These are phyloP conservation scores for Melipona beecheii DNA, from an alignment of 2,888 invertebrate species.

Conservation along the genomic window DNA sequence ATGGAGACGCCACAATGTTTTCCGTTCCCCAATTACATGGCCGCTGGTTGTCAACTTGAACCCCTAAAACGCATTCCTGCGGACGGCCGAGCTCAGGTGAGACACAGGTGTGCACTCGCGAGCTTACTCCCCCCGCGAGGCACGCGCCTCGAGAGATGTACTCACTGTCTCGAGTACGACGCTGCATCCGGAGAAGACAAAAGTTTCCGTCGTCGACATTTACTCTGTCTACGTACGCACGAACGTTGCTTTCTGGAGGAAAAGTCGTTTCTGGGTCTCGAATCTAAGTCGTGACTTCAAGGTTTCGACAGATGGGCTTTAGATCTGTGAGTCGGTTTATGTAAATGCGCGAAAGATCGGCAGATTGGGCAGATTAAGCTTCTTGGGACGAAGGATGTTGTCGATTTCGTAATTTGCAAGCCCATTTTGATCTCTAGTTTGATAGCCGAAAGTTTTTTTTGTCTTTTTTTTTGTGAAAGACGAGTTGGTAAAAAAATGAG, in stretches of 20 bases:
- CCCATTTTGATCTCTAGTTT: no score
- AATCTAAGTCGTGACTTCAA: not conserved
- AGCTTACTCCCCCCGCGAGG: not conserved
- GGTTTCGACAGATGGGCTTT: no score
- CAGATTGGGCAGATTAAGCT: not conserved
- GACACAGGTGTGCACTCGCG: slow-evolving; percentile 28
- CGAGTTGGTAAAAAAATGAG: no score
- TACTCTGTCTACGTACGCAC: not conserved
- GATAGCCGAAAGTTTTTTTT: no score
- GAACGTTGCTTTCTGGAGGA: not conserved
- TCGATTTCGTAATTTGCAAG: no score
- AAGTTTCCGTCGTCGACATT: slow-evolving; percentile 13
- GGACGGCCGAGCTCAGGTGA: slow-evolving; percentile 22
- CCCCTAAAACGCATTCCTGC: slow-evolving; percentile 58
- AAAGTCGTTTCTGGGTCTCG: not conserved
- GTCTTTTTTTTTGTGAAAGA: no score
- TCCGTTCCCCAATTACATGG: slow-evolving; percentile 77
- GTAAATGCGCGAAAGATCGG: no score
- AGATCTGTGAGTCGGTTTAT: not conserved
- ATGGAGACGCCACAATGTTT: slow-evolving; percentile 77
- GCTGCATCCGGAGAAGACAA: slow-evolving; percentile 4
- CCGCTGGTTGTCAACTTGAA: slow-evolving; percentile 74
- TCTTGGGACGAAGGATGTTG: no score
- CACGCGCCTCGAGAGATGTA: slow-evolving; percentile 7
- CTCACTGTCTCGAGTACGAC: slow-evolving; percentile 24